Percentiles rank a stretch among this genome's conserved stretches.
Conservation (phyloP, 2,797 vertebrate species). For the Arnoldichthys spilopterus region DNA sequence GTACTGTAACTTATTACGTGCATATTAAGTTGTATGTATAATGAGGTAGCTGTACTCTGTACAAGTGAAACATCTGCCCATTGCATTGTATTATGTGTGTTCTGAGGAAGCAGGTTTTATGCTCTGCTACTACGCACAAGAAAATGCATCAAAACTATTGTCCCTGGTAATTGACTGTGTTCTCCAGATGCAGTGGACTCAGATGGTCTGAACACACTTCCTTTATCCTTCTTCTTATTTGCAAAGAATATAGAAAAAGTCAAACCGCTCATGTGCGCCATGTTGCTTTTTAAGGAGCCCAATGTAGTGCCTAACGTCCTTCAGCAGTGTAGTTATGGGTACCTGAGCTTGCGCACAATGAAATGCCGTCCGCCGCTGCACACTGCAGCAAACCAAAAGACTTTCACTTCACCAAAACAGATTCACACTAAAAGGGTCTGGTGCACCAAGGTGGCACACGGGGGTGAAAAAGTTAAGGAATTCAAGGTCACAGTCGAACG, state of each 20-base stretch:
- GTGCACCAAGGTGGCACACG: constrained; percentile 8
- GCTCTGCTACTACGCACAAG: background rate
- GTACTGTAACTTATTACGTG: background rate
- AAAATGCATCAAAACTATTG: background rate
- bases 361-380: constrained; percentile 19
- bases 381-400: constrained; percentile 25
- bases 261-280: background rate
- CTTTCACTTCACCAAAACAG: constrained; percentile 20
- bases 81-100: background rate
- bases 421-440: constrained; percentile 37
- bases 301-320: background rate
- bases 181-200: background rate
- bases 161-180: background rate
- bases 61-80: background rate
- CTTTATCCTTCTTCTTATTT: background rate
- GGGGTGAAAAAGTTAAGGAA: constrained; percentile 32
- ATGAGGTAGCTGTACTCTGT: background rate
- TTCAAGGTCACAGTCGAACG: constrained; percentile 46
- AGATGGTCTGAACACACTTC: background rate
- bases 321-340: background rate
- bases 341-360: background rate
- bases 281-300: background rate
- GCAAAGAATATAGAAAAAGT: background rate
- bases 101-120: background rate
- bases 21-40: background rate